phyloP scores from a whole-genome alignment of 2,888 invertebrate species.

The Drosophila villosipedis region DNA sequence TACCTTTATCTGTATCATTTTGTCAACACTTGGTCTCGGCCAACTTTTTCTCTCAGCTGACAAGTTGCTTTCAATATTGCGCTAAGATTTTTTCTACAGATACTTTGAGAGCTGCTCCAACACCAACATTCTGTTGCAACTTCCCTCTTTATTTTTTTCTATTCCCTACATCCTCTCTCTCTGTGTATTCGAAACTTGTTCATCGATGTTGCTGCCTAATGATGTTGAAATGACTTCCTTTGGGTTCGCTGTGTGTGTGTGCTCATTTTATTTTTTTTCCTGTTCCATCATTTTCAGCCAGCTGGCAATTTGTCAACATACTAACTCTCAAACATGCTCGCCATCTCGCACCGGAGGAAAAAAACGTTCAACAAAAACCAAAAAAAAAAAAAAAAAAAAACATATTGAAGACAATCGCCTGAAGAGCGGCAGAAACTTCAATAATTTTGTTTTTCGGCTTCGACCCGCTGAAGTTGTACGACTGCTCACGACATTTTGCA shows the following conservation, averaged over 20 bases:
- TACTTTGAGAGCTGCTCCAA: conserved; percentile 5
- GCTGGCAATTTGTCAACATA: conserved; percentile 70
- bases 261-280: background rate
- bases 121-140: conserved; percentile 1
- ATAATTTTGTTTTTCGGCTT: conserved; percentile 36
- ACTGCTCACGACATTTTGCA: conserved; percentile 63
- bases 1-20: background rate
- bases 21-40: conserved; percentile 1
- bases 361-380: conserved; percentile 6
- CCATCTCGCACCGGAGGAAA: conserved; percentile 21
- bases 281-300: conserved; percentile 38
- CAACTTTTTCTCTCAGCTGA: conserved; percentile 6
- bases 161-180: background rate
- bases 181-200: conserved; percentile 12
- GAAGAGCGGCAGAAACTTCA: conserved; percentile 21
- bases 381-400: background rate
- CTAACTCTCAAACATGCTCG: conserved; percentile 37
- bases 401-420: conserved; percentile 26
- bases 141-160: background rate
- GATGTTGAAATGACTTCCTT: conserved; percentile 69
- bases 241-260: conserved; percentile 16
- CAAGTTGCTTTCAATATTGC: conserved; percentile 19
- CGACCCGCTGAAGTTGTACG: conserved; percentile 62
- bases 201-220: conserved; percentile 61
- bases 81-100: conserved; percentile 1